Evolutionary conservation across 2,888 invertebrate species (phyloP), one percentile per base, ranked within the genome.

Genomic region (Xylocampa areola): DNA sequence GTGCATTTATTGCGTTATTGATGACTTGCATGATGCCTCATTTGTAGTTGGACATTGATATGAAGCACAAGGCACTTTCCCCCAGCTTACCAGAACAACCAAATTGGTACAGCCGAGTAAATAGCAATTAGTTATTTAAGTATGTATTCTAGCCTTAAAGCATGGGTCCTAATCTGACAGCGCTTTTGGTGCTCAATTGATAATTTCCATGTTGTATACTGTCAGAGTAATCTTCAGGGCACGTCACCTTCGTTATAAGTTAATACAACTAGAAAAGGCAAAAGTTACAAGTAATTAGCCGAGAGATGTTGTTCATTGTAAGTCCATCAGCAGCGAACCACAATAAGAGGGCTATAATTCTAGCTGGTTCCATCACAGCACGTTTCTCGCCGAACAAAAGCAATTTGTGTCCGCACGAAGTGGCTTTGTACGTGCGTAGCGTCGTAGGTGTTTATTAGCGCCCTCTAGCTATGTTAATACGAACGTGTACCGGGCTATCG

Each of bases 361-460:
- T 83, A 82, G 78, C 78, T 69, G 80, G 80, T 77, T 75, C 80
- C 79, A 85, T 85, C 87, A 85, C 80, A 82, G 83, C 90, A 88
- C 90, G 90, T 91, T 81, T 85, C 82, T 75, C 80, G 79, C 70
- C 82, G 90, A 90, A 92, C 93, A 92, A 93, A 93, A 90, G 91
- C 91, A 92, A 93, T 92, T 91, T 92, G 89, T 91, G 92, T 91
- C 86, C 85, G 89, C 86, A 87, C 91, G 90, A 83, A 89, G 87
- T 87, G 87, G 82, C 84, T 82, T 82, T 77, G 91, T 90, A 92
- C 91, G 92, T 92, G 92, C 87, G 88, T 85, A 73, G 91, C 85
- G 76, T 90, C 81, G 82, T 87, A 91, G 90, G 90, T 89, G 92
- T 90, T 88, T 91, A 92, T 91, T 91, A 92, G 84, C 82, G 84